Evolutionary conservation across 2,113 vertebrate species (phyloP), one percentile per base, ranked within the genome.

Genomic region (Ictidomys tridecemlineatus): DNA sequence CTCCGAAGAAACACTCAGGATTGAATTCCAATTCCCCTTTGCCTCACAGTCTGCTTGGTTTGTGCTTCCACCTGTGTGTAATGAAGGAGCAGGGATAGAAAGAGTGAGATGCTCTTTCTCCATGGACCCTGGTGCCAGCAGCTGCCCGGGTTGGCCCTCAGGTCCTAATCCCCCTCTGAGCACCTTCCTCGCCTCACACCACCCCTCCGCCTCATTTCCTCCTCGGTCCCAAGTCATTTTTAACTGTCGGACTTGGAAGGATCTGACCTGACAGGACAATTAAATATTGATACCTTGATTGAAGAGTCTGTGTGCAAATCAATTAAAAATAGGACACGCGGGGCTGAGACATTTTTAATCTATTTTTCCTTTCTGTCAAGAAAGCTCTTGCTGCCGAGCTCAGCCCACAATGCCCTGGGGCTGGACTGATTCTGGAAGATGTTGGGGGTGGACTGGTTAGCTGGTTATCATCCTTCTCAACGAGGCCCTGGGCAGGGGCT

Each of bases 221-320:
- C 72, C 17, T 77, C 53, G 45, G 8, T 79, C 92, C 39, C 45
- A 51, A 88, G 53, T 70, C 90, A 97, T 97, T 97, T 97, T 96
- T 97, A 97, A 96, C 95, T 90, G 84, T 95, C 93, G 20, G 58
- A 69, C 61, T 20, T 9, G 88, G 85, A 95, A 97, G 77, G 85
- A 92, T 97, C 76, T 88, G 85, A 58, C 77, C 94, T 96, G 97
- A 98, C 94, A 96, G 94, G 53, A 48, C 93, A 89, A 95, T 98
- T 95, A 98, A 97, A 98, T 96, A 96, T 97, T 97, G 96, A 98
- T 91, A 58, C n/a, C 56, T 7, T 97, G 97, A 97, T 96, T 79
- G 94, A 97, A 96, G 95, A 97, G 87, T 65, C 95, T 92, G 51
- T 34, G 82, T 28, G 45, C 77, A 86, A 94, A 97, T 95, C 91